Conservation (phyloP, 2,888 invertebrate genomes). For the Ectropis crepuscularia region DNA sequence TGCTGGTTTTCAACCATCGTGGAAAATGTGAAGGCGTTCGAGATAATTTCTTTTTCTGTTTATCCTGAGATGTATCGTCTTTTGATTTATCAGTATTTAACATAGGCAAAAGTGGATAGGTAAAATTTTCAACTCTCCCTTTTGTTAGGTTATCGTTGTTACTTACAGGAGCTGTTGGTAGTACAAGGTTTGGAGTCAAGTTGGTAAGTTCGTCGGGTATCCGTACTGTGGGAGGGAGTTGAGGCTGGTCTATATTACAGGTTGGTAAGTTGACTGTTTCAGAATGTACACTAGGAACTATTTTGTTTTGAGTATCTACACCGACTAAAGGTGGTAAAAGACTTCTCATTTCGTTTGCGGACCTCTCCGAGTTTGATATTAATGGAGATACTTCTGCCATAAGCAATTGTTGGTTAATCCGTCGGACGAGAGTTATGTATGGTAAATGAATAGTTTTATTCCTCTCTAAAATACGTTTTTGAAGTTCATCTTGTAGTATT, state of each 20-base stretch:
- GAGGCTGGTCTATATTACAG: too few species aligned
- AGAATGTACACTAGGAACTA: too few species aligned
- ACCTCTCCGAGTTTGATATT: constrained; percentile 38
- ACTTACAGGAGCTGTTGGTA: not conserved
- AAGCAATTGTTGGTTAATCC: constrained; percentile 65
- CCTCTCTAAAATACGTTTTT: constrained; percentile 50
- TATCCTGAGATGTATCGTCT: constrained; percentile 10
- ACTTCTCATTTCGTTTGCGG: not conserved
- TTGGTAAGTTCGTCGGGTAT: too few species aligned
- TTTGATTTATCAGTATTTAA: constrained; percentile 2
- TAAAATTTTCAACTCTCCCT: not conserved
- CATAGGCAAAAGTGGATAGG: not conserved
- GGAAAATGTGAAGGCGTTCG: not conserved
- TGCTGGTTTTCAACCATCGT: constrained; percentile 3
- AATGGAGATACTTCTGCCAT: constrained; percentile 71
- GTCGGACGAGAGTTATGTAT: constrained; percentile 63
- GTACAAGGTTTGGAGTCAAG: not conserved
- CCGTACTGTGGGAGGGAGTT: too few species aligned
- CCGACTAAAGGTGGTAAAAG: too few species aligned
- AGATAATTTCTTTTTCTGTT: constrained; percentile 9
- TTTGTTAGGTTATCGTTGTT: not conserved
- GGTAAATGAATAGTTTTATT: constrained; percentile 65
- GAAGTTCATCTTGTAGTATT: constrained; percentile 35
- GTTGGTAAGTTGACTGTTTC: too few species aligned
- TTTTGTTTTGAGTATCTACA: too few species aligned